Evolutionary conservation across 1,140 invertebrate genomes (phyloP).

Genomic region (Euwallacea similis): DNA sequence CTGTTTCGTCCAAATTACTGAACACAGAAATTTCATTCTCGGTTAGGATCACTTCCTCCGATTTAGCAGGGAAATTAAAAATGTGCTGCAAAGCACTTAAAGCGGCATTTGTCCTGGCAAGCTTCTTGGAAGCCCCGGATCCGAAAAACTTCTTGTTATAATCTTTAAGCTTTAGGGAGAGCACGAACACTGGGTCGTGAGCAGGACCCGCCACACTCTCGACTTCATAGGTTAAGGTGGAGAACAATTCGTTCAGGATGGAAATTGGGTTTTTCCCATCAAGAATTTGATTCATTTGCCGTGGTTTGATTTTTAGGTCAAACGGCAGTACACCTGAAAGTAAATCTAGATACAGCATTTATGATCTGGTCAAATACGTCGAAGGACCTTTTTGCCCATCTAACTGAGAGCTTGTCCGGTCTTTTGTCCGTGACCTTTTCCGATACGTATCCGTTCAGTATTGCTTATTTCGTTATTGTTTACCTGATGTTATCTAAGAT

Average conservation of each 20-base stretch:
- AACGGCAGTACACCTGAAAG: conserved; percentile 12
- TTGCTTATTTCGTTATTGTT: too few species aligned
- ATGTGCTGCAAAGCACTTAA: conserved; percentile 63
- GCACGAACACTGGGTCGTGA: conserved; percentile 82
- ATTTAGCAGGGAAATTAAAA: conserved; percentile 22
- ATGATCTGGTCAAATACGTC: too few species aligned
- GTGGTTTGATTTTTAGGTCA: conserved; percentile 24
- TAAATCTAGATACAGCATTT: not conserved
- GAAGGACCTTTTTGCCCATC: too few species aligned
- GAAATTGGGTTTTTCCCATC: conserved; percentile 71
- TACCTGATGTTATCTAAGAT: too few species aligned
- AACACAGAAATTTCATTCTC: not conserved
- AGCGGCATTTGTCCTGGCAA: conserved; percentile 77
- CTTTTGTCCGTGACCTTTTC: too few species aligned
- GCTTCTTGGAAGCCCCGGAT: conserved; percentile 75
- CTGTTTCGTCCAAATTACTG: too few species aligned
- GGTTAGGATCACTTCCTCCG: not conserved
- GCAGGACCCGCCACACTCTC: conserved; percentile 78
- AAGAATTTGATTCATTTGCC: conserved; percentile 24
- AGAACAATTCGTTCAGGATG: conserved; percentile 79
- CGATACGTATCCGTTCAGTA: too few species aligned
- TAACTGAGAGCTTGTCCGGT: too few species aligned
- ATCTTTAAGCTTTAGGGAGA: conserved; percentile 69
- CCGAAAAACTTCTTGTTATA: conserved; percentile 74
- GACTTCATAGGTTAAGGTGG: conserved; percentile 76